Percentiles rank a stretch among this genome's conserved stretches.
These are phyloP conservation scores for Patagioenas fasciata DNA, from an alignment of 2,113 vertebrate genomes.

Conservation along the genomic window DNA sequence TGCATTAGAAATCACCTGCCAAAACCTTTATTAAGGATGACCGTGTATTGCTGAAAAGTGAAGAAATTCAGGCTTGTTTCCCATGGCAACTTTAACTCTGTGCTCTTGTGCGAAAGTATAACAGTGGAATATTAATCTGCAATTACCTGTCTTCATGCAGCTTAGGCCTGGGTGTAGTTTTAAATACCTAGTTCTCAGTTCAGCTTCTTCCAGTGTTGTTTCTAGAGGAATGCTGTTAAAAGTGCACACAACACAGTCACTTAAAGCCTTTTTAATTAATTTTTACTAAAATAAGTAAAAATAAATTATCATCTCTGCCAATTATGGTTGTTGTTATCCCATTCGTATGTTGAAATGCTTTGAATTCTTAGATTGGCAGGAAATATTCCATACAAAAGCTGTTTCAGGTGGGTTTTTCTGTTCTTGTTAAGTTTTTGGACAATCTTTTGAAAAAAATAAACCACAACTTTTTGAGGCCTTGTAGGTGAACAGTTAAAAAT, in stretches of 20 bases:
- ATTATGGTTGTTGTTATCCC: background rate
- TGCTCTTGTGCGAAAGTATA: background rate
- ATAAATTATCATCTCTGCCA: background rate
- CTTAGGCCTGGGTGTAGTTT: conserved; percentile 17
- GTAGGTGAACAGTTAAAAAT: background rate
- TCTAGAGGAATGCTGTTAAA: background rate
- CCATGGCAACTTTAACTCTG: conserved; percentile 50
- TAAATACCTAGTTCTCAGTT: background rate
- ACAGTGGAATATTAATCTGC: conserved; percentile 48
- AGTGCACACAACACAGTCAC: background rate
- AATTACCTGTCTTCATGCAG: conserved; percentile 42
- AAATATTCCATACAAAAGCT: background rate
- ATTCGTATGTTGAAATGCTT: background rate
- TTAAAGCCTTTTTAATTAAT: background rate
- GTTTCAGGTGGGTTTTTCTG: background rate
- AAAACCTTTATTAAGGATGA: conserved; percentile 25
- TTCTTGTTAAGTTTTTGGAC: background rate
- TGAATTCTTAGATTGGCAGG: too few species aligned
- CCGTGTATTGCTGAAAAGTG: conserved; percentile 33
- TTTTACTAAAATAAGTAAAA: background rate
- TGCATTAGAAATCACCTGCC: conserved; percentile 41
- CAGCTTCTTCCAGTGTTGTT: background rate
- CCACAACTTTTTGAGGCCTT: background rate
- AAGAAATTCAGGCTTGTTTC: conserved; percentile 50
- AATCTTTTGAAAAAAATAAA: background rate